phyloP scores from a whole-genome alignment of 1,140 invertebrate genomes.

The Panonychus citri region DNA sequence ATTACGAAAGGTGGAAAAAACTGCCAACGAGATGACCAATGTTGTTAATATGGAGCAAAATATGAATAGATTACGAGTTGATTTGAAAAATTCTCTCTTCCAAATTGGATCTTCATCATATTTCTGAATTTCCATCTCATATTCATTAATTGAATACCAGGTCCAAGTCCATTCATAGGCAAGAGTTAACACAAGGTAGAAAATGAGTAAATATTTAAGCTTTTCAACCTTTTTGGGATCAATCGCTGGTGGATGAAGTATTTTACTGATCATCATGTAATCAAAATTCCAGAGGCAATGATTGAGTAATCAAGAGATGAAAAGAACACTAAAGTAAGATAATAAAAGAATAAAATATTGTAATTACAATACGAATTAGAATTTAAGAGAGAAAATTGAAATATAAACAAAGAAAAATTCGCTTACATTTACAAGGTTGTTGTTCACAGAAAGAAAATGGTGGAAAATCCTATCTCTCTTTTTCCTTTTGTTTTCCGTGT shows the following conservation, averaged over 20 bases:
- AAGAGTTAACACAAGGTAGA: neutral
- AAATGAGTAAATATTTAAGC: neutral
- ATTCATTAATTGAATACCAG: neutral
- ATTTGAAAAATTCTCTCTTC: constrained; percentile 1
- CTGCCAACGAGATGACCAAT: neutral
- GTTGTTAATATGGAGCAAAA: neutral
- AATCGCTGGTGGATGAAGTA: neutral
- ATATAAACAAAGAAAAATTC: too few relatives aligned
- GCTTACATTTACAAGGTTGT: too few relatives aligned
- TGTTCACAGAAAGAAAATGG: too few relatives aligned
- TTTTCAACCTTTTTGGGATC: neutral
- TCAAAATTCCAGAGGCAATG: too few relatives aligned
- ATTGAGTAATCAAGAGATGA: too few relatives aligned
- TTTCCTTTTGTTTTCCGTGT: too few relatives aligned
- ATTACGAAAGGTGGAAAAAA: neutral
- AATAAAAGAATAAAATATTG: too few relatives aligned
- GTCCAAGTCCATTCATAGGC: neutral
- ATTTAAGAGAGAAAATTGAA: too few relatives aligned
- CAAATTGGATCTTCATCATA: constrained; percentile 1
- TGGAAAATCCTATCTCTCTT: too few relatives aligned
- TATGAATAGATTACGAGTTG: constrained; percentile 1
- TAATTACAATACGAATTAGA: too few relatives aligned
- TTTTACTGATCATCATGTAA: neutral
- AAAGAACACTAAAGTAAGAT: too few relatives aligned
- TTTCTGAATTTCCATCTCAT: neutral